phyloP scores from a whole-genome alignment of 2,113 vertebrate species.

The Vanacampus margaritifer region DNA sequence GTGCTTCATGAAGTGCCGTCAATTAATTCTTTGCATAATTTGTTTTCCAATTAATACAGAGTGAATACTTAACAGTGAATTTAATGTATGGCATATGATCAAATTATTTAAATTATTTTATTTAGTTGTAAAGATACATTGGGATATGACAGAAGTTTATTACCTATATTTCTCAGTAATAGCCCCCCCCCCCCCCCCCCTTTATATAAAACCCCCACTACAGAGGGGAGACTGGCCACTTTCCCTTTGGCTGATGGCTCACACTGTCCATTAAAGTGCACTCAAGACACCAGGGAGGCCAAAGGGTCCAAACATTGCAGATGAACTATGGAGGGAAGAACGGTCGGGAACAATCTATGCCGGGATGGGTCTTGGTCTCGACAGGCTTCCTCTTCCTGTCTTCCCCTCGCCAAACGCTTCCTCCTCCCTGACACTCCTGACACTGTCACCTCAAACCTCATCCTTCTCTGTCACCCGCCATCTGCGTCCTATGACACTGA shows the following conservation, averaged over 20 bases:
- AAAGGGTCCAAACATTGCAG: slow-evolving; percentile 41
- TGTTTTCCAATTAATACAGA: not conserved
- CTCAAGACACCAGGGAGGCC: slow-evolving; percentile 41
- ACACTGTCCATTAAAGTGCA: slow-evolving; percentile 61
- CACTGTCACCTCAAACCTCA: slow-evolving; percentile 18
- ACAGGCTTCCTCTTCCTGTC: not conserved
- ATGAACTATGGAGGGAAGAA: slow-evolving; percentile 29
- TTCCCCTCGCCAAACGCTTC: not conserved
- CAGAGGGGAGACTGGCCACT: slow-evolving; percentile 19
- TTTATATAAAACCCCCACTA: no score
- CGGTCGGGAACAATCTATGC: slow-evolving; percentile 44
- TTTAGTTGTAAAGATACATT: no score
- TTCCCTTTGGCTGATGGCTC: slow-evolving; percentile 44
- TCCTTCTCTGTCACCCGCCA: slow-evolving; percentile 37
- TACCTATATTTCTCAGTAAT: no score
- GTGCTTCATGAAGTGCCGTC: not conserved
- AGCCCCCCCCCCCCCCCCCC: no score
- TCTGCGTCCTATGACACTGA: slow-evolving; percentile 6
- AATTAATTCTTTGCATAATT: not conserved
- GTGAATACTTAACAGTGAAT: not conserved
- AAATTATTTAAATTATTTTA: not conserved
- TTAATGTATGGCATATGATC: not conserved
- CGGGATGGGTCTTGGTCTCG: slow-evolving; percentile 6
- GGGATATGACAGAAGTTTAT: no score
- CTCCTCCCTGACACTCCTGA: not conserved